Evolutionary conservation across 2,797 vertebrate species (phyloP), one percentile per base, ranked within the genome.

Genomic region (Huso huso): DNA sequence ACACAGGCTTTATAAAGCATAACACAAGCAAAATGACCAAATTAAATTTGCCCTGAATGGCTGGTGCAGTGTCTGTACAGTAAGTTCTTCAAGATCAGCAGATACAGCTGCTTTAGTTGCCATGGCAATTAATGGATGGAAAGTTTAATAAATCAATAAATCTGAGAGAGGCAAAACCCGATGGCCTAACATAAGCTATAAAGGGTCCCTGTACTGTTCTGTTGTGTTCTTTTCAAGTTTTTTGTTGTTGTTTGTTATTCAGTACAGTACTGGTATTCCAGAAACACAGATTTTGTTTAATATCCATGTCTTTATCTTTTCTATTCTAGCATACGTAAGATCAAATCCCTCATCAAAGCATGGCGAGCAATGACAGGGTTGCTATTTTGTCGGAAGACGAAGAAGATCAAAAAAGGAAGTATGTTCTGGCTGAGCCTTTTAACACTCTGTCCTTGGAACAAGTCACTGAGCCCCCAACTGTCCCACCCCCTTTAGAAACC

Each of bases 321-420:
- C 64, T n/a, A 10, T 9, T 37, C 23, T 37, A 37, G 23, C 4
- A 37, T 37, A 37, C 2, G 15, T 18, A 18, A 18, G 23, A 2
- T 37, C 0, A 37, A 3, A 37, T 37, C 23, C 23, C 23, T 37
- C 23, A 37, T 37, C 2, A 37, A 37, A 37, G 23, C 23, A 98
- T 97, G 95, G 86, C 94, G 64, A 86, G 91, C 8, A 90, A 94
- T 62, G 96, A 99, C 80, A 95, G 95, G 79, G 90, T 96, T 74
- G 94, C 94, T 73, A 99, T 99, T 79, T 85, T 99, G 78, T 93
- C 94, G 0, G 95, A 99, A 0, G 97, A 99, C 0, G 97, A 99
- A 77, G 95, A 98, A 75, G 95, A 97, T 1, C 91, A 92, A 73
- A 98, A 97, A 84, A 91, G 91, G 69, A 95, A 89, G 73, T 94